Evolutionary conservation across 2,888 invertebrate species (phyloP), one percentile per base, ranked within the genome.

Genomic region (Dolomedes plantarius): DNA sequence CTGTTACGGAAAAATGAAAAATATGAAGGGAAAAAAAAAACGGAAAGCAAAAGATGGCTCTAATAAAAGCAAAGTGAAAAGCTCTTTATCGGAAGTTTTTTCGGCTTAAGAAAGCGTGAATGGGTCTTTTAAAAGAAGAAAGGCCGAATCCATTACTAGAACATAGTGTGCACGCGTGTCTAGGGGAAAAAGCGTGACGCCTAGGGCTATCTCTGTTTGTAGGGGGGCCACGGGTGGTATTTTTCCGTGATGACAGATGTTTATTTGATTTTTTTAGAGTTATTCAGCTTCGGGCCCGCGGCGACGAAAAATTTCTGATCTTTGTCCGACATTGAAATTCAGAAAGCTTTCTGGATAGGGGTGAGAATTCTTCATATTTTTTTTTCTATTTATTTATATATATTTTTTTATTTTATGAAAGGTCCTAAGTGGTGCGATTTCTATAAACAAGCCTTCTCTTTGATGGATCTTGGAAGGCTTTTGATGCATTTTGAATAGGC

Each of bases 51-150:
- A 74, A 77, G 77, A 77, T 72, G 83, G 77, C 39, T 67, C 67
- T 73, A 83, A 76, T 76, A 83, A 83, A 83, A 76, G 83, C 65
- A 83, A 83, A 77, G 72, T 71, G 46, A 72, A 81, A 83, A 72
- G 76, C 77, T 62, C 77, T 77, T 77, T 77, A 83, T 83, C 65
- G 83, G 83, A 83, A 77, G 83, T 83, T 83, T 83, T 83, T 83
- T 65, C 50, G 23, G 69, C 77, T 62, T 77, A 77, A 77, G 77
- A 83, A 83, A 77, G 83, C 71, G 77, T 83, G 83, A 77, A 83
- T 83, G 67, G 83, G 56, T 27, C 46, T 56, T 77, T 83, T 83
- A 71, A 65, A 65, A 76, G 77, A 83, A 83, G 80, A 80, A 83
- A 83, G 73, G 28, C 72, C 71, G 72, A 83, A 83, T 83, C 83